These are phyloP conservation scores for Phrynocephalus forsythii DNA, from an alignment of 2,797 vertebrate genomes.

Conservation along the genomic window DNA sequence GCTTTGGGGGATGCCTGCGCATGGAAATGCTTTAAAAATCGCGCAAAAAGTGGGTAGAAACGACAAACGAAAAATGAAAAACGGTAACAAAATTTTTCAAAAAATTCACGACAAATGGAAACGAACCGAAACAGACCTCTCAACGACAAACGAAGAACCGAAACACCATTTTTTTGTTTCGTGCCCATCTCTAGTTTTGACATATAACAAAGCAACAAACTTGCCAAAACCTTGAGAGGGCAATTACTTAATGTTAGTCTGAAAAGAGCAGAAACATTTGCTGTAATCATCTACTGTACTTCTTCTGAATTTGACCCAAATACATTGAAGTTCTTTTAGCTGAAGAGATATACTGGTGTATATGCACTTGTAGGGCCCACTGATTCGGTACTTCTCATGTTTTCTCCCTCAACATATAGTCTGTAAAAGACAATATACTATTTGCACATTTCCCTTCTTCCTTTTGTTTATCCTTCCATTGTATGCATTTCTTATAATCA, in stretches of 20 bases:
- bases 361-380: neutral
- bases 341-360: neutral
- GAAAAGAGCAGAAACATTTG: neutral
- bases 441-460: neutral
- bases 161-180: too few relatives aligned
- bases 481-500: neutral
- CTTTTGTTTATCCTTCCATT: neutral
- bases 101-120: too few relatives aligned
- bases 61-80: too few relatives aligned
- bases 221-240: neutral
- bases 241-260: neutral
- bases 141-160: too few relatives aligned
- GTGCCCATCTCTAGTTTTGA: too few relatives aligned
- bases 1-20: too few relatives aligned
- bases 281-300: neutral
- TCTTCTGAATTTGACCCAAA: neutral
- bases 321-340: neutral
- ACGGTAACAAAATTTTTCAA: too few relatives aligned
- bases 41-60: too few relatives aligned
- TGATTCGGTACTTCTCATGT: neutral
- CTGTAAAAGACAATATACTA: neutral
- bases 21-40: too few relatives aligned
- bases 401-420: neutral
- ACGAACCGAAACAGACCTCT: too few relatives aligned
- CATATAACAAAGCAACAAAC: neutral